These are phyloP conservation scores for Catharus fuscescens DNA, from an alignment of 2,113 vertebrate species.

Conservation along the genomic window DNA sequence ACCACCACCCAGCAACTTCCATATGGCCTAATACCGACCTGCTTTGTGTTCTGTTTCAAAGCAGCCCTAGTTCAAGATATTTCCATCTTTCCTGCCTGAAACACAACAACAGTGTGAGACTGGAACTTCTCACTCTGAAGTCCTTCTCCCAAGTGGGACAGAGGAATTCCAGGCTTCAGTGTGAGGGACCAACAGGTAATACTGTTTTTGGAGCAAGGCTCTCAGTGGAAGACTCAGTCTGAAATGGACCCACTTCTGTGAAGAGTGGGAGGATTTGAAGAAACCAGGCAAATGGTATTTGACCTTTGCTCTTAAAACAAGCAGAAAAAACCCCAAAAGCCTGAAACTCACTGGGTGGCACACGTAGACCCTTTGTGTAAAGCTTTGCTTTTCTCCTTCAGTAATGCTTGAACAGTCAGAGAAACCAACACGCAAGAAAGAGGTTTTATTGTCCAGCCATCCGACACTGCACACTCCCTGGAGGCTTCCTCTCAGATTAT, in stretches of 20 bases:
- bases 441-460: background rate
- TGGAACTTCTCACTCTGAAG: background rate
- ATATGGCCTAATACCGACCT: background rate
- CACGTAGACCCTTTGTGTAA: background rate
- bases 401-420: background rate
- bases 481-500: background rate
- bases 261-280: background rate
- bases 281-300: background rate
- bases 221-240: background rate
- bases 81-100: background rate
- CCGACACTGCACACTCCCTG: accelerated
- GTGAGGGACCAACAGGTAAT: background rate
- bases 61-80: background rate
- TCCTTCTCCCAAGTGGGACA: background rate
- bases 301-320: constrained; percentile 47
- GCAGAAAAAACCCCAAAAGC: background rate
- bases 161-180: background rate
- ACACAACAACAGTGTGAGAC: background rate
- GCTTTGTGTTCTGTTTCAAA: background rate
- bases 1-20: background rate
- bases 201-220: background rate
- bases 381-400: background rate
- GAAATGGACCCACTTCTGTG: background rate
- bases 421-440: background rate
- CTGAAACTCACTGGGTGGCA: background rate